These are phyloP conservation scores for Porites lutea DNA, from an alignment of 64 coral and sea anemone species.

Conservation along the genomic window DNA sequence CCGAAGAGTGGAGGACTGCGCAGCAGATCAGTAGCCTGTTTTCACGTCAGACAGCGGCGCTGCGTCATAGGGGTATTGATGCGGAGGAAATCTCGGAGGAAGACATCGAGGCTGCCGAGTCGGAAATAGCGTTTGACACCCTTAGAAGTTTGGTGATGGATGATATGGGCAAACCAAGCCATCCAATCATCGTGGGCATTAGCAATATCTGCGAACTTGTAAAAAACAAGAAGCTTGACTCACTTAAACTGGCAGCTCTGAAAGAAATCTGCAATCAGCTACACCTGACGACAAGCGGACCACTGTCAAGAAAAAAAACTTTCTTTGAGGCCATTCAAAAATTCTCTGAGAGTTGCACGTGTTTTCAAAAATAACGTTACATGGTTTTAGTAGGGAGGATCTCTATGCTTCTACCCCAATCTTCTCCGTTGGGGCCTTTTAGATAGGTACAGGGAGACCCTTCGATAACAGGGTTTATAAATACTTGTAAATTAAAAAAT, in stretches of 20 bases:
- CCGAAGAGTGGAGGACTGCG: slow-evolving; percentile 49
- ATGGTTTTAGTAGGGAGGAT: no score
- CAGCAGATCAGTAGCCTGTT: slow-evolving; percentile 47
- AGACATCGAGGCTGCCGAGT: slow-evolving; percentile 24
- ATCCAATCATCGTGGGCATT: slow-evolving; percentile 31
- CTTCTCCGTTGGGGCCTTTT: no score
- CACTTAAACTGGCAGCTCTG: slow-evolving; percentile 10
- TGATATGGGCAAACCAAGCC: slow-evolving; percentile 26
- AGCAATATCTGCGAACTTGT: slow-evolving; percentile 34
- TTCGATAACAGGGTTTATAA: no score
- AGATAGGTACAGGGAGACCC: no score
- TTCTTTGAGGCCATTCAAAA: slow-evolving; percentile 8
- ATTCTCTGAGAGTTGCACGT: neutral
- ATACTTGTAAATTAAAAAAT: no score
- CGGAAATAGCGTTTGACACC: neutral
- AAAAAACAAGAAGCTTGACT: neutral
- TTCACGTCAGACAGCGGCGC: slow-evolving; percentile 20
- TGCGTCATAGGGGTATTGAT: neutral
- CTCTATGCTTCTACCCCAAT: no score
- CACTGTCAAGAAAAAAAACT: slow-evolving; percentile 35
- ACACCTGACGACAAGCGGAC: slow-evolving; percentile 29
- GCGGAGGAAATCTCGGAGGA: slow-evolving; percentile 5
- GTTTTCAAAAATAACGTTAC: neutral
- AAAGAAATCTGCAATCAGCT: neutral
- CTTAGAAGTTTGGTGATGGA: slow-evolving; percentile 1